Evolutionary conservation across 1,140 invertebrate species (phyloP).

Genomic region (Trachymyrmex septentrionalis): DNA sequence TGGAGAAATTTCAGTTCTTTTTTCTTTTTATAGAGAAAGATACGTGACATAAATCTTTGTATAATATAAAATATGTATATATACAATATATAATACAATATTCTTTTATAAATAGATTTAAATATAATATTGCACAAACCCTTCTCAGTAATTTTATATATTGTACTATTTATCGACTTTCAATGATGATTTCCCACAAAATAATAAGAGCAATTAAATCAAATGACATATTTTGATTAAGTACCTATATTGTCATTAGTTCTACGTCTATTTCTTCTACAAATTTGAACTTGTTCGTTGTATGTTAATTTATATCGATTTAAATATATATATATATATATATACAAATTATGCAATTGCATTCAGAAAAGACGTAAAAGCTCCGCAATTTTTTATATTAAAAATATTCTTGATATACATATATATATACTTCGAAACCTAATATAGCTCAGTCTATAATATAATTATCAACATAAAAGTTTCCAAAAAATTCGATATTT

Average conservation of each 20-base stretch:
- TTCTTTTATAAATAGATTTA: conserved; percentile 15
- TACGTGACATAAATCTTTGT: conserved; percentile 1
- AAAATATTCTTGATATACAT: conserved; percentile 18
- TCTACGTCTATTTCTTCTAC: conserved; percentile 14
- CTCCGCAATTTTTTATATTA: conserved; percentile 35
- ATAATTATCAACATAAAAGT: conserved; percentile 37
- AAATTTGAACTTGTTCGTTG: conserved; percentile 58
- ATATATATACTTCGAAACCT: conserved; percentile 33
- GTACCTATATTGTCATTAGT: conserved; percentile 35
- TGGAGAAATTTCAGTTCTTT: conserved; percentile 1
- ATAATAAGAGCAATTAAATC: conserved; percentile 5
- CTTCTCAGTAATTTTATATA: conserved; percentile 16
- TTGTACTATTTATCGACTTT: conserved; percentile 30
- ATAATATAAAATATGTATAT: conserved; percentile 44
- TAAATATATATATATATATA: conserved; percentile 35
- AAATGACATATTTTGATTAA: conserved; percentile 37
- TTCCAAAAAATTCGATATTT: conserved; percentile 29
- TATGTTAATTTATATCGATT: conserved; percentile 17
- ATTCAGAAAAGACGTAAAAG: conserved; percentile 31
- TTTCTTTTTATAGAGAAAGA: neutral
- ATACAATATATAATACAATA: conserved; percentile 1
- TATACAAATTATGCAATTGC: conserved; percentile 35
- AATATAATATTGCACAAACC: conserved; percentile 1
- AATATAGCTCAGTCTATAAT: conserved; percentile 36
- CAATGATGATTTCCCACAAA: neutral